Percentiles rank a stretch among this genome's conserved stretches.
Conservation (phyloP, 2,113 vertebrate species). For the Leptobrachium leishanense region DNA sequence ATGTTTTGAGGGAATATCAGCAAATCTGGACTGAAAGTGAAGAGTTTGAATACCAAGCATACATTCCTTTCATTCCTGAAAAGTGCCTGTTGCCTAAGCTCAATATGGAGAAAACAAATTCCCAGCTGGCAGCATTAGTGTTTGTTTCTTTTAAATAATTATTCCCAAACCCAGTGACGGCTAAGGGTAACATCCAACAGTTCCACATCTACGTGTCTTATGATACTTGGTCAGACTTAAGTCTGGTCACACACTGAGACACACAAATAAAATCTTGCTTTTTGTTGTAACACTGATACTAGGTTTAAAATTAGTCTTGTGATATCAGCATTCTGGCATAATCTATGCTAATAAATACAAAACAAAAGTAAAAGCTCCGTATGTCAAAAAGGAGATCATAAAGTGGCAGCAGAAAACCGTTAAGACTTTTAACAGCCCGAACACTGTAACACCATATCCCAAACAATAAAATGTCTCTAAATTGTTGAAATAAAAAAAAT, state of each 20-base stretch:
- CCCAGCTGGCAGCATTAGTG: slow-evolving; percentile 30
- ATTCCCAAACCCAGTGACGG: too few species aligned
- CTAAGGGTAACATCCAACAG: too few species aligned
- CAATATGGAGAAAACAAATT: slow-evolving; percentile 3
- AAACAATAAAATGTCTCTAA: not conserved
- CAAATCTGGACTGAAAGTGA: slow-evolving; percentile 18
- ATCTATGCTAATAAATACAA: not conserved
- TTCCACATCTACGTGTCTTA: too few species aligned
- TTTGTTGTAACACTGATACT: slow-evolving; percentile 7
- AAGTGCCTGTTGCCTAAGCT: slow-evolving; percentile 31
- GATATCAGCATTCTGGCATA: not conserved
- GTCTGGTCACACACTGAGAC: too few species aligned
- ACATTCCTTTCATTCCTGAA: slow-evolving; percentile 26
- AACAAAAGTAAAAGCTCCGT: not conserved
- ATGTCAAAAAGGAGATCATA: not conserved
- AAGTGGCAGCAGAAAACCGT: slow-evolving; percentile 5
- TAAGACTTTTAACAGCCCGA: slow-evolving; percentile 17
- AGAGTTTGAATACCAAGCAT: slow-evolving; percentile 20
- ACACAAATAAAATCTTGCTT: not conserved
- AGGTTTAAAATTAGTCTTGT: slow-evolving; percentile 5
- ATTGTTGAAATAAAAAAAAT: not conserved
- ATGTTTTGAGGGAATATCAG: not conserved
- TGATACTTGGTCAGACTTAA: too few species aligned
- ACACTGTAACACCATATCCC: not conserved
- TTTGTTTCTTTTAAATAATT: not conserved